phyloP scores from a whole-genome alignment of 1,140 invertebrate species.

The Chrysomallon squamiferum region DNA sequence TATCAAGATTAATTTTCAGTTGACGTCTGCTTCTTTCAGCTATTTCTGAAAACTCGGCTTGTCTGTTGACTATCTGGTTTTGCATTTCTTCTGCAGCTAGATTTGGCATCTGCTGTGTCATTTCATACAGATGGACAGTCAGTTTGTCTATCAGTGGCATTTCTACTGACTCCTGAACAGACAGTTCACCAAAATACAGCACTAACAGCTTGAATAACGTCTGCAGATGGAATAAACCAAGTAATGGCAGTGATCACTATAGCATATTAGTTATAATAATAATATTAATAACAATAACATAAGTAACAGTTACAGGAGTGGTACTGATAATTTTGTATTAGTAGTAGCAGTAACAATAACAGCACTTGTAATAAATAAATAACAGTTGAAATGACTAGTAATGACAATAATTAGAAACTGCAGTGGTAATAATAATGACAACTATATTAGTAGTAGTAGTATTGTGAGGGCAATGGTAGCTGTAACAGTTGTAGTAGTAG shows the following conservation, averaged over 20 bases:
- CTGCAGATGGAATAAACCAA: slow-evolving; percentile 25
- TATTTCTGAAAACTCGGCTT: slow-evolving; percentile 71
- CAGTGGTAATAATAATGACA: no score
- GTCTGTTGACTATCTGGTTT: slow-evolving; percentile 78
- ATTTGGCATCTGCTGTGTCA: slow-evolving; percentile 75
- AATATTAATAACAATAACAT: background rate
- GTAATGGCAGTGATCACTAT: background rate
- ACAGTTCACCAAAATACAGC: slow-evolving; percentile 76
- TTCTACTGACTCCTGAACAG: slow-evolving; percentile 62
- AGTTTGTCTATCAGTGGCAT: slow-evolving; percentile 64
- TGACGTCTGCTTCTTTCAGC: slow-evolving; percentile 57
- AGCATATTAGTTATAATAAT: background rate
- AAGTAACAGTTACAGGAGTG: background rate
- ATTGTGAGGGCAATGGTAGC: no score
- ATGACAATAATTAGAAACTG: no score
- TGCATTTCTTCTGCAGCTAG: slow-evolving; percentile 72
- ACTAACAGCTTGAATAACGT: slow-evolving; percentile 59
- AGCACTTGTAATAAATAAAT: no score
- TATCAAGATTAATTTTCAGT: slow-evolving; percentile 73
- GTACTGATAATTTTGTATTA: no score
- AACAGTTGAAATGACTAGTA: no score
- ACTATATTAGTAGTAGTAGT: no score
- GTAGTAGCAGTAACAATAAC: no score
- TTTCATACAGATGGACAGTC: slow-evolving; percentile 72
- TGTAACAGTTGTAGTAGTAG: no score